These are phyloP conservation scores for Arge pagana DNA, from an alignment of 2,888 invertebrate species.

Conservation along the genomic window DNA sequence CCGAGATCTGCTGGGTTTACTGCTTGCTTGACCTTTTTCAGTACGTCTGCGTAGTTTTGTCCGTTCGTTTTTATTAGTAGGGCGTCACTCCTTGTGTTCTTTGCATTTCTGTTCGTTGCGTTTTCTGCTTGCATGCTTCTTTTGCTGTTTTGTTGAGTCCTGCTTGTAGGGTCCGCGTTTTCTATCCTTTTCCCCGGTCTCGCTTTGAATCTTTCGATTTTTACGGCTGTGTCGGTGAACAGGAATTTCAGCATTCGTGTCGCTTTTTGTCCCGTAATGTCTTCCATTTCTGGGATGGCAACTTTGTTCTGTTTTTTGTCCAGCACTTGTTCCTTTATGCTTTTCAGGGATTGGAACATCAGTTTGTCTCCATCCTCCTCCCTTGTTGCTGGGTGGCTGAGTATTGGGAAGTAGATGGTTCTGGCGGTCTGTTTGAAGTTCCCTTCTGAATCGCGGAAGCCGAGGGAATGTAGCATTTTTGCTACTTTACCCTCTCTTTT, in stretches of 20 bases:
- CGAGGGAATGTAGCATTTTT: constrained; percentile 27
- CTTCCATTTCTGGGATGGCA: constrained; percentile 5
- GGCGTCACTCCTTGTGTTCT: constrained; percentile 1
- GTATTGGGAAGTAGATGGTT: constrained; percentile 18
- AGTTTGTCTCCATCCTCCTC: not conserved
- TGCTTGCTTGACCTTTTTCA: constrained; percentile 18
- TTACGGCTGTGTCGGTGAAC: constrained; percentile 16
- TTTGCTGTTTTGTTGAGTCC: too few species aligned
- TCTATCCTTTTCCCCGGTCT: not conserved
- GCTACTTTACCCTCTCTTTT: constrained; percentile 26
- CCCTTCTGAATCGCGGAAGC: constrained; percentile 30
- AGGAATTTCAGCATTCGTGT: constrained; percentile 13
- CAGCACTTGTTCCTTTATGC: not conserved
- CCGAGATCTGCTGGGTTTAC: constrained; percentile 20
- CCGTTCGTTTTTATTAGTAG: constrained; percentile 18
- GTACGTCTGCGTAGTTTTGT: constrained; percentile 21
- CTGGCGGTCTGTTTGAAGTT: constrained; percentile 22
- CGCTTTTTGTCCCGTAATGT: not conserved
- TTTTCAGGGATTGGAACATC: not conserved
- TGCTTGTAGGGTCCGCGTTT: not conserved
- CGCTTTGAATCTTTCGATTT: constrained; percentile 4
- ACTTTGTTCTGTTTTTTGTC: not conserved
- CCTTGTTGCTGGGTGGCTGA: not conserved
- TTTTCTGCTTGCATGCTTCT: too few species aligned
- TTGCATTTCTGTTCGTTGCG: not conserved